Evolutionary conservation across 2,797 vertebrate genomes (phyloP).

Genomic region (Synaphobranchus kaupii): DNA sequence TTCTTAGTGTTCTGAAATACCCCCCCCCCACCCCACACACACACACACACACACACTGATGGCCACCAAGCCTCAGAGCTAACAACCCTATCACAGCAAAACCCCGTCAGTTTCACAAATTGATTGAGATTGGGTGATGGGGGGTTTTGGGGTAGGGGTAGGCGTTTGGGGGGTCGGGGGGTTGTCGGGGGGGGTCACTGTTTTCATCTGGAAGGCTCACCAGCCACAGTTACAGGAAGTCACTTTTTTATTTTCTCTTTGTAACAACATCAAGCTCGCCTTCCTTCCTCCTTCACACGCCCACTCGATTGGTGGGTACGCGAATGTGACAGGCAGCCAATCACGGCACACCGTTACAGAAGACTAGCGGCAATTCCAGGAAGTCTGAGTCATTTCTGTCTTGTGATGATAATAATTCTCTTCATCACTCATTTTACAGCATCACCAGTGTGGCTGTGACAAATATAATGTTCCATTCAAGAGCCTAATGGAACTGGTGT

Average conservation of each 20-base stretch:
- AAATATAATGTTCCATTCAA: background rate
- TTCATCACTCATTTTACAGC: background rate
- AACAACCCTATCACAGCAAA: background rate
- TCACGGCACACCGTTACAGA: background rate
- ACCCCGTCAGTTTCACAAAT: background rate
- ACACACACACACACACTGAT: too few relatives aligned
- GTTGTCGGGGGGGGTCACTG: background rate
- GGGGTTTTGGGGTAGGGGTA: background rate
- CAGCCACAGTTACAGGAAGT: background rate
- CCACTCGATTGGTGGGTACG: background rate
- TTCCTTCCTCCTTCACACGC: background rate
- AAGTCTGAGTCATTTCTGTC: conserved; percentile 23
- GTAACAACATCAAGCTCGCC: background rate
- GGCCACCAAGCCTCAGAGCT: background rate
- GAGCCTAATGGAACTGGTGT: background rate
- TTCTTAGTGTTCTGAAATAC: too few relatives aligned
- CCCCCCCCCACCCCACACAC: too few relatives aligned
- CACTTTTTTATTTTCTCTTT: background rate
- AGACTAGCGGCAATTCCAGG: background rate
- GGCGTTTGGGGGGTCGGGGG: background rate
- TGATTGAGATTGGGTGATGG: background rate
- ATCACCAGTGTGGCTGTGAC: background rate
- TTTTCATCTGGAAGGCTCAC: background rate
- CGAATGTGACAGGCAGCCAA: background rate
- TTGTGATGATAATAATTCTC: background rate